phyloP scores from a whole-genome alignment of 2,888 invertebrate species.

The Homarus gammarus region DNA sequence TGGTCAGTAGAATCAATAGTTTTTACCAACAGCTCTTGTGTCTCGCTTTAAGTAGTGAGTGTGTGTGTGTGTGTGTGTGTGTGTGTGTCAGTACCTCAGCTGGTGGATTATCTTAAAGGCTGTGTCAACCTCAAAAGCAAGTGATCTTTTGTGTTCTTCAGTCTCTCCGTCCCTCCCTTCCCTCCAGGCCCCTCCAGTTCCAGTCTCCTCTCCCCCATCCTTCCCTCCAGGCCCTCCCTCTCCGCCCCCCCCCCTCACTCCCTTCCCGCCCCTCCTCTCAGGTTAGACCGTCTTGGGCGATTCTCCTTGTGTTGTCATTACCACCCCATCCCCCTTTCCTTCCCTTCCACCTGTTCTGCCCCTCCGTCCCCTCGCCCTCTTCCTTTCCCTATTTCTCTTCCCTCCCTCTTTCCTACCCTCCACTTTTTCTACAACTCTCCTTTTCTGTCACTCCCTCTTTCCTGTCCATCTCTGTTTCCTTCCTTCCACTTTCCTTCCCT shows the following conservation, averaged over 20 bases:
- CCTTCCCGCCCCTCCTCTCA: constrained; percentile 16
- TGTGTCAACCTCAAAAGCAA: too few species aligned
- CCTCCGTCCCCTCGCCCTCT: neutral
- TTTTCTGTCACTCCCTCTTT: constrained; percentile 39
- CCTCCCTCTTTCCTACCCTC: constrained; percentile 28
- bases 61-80: constrained; percentile 18
- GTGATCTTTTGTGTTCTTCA: too few species aligned
- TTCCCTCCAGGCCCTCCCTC: constrained; percentile 17
- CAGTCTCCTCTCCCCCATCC: neutral
- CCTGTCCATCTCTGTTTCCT: neutral
- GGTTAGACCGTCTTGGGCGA: too few species aligned
- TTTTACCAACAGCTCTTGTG: too few species aligned
- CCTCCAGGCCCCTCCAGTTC: neutral
- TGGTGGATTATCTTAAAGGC: neutral
- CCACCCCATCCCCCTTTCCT: constrained; percentile 42
- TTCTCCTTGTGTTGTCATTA: too few species aligned
- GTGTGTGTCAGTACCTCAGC: neutral
- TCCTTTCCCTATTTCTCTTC: neutral
- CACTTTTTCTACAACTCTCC: constrained; percentile 46
- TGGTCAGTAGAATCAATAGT: too few species aligned
- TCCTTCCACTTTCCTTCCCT: neutral
- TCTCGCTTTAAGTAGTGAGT: too few species aligned
- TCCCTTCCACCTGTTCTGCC: constrained; percentile 1
- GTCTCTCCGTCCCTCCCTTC: too few species aligned
- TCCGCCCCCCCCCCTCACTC: neutral